Base-by-base conservation (phyloP, 2,113 vertebrate genomes). In the Lynx canadensis region DNA sequence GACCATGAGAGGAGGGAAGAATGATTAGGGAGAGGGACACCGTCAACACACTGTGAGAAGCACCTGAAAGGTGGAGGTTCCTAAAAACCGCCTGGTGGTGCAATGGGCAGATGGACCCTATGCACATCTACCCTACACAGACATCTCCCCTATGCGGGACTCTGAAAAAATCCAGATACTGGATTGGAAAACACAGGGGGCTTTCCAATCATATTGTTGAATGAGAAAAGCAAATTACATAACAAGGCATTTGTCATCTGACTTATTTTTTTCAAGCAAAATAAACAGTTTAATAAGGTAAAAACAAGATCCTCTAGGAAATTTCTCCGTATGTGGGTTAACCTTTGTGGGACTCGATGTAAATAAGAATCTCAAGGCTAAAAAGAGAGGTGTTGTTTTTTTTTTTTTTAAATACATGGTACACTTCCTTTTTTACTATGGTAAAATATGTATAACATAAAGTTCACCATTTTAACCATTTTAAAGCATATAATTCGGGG, bases 241-340 rank as follows among this genome's bases (percentile, higher is more conserved):
- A 57, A 83, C 3, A 48, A 91, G 69, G 55, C 23, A 18, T 16
- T 65, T 41, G 41, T 52, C 36, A 18, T 80, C 6, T 38, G n/a
- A 74, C 41, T 19, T 38, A 33, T 60, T 31, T 85, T 63, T 65
- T 63, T 21, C 65, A 74, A 81, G 50, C 23, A 92, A 97, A 85
- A 63, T 76, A 41, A 66, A 38, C 76, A 45, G 27, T 52, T 66
- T 87, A 89, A 19, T 73, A 83, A 69, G 31, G 25, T 63, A 55
- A 95, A 85, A 85, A 63, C 7, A 85, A 92, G 60, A 84, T 50
- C 87, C 13, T 81, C 23, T 57, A 23, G 18, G 11, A 89, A 89
- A 82, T 78, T 86, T 48, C 50, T 95, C 76, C 65, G 18, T 48
- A 50, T 57, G 38, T 71, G 33, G 57, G n/a, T 93, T 91, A 63